Evolutionary conservation across 2,888 invertebrate species (phyloP).

Genomic region (Tipula confusa): DNA sequence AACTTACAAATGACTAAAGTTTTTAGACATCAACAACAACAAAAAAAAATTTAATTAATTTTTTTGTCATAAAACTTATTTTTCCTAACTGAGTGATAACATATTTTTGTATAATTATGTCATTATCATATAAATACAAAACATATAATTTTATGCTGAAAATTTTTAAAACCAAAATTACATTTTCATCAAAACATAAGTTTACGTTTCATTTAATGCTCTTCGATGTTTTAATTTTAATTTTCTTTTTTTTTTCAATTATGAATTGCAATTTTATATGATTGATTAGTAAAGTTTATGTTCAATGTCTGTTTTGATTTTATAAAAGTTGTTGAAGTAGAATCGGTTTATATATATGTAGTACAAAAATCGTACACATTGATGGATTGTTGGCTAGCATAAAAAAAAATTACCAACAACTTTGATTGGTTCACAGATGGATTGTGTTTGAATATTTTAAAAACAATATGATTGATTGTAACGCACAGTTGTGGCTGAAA

Average conservation of each 20-base stretch:
- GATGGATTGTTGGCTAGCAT: not conserved
- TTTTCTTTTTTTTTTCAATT: too few relatives aligned
- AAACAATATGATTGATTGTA: not conserved
- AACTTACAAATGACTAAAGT: not conserved
- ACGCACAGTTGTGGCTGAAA: not conserved
- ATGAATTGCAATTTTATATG: slow-evolving; percentile 15
- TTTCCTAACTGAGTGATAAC: not conserved
- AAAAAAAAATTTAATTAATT: not conserved
- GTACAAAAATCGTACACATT: not conserved
- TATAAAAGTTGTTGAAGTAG: not conserved
- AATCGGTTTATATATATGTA: not conserved
- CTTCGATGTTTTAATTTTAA: not conserved
- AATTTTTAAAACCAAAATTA: not conserved
- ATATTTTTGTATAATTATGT: not conserved
- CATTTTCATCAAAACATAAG: slow-evolving; percentile 3
- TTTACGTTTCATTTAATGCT: slow-evolving; percentile 12
- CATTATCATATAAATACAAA: not conserved
- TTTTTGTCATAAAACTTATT: not conserved
- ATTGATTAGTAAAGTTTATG: slow-evolving; percentile 25
- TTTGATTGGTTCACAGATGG: not conserved
- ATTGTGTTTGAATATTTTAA: not conserved
- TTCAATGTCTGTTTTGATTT: slow-evolving; percentile 25
- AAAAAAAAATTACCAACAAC: not conserved
- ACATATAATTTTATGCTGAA: not conserved
- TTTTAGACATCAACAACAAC: not conserved